Conservation (phyloP, 2,797 vertebrate species). For the Toxotes lorentzi region DNA sequence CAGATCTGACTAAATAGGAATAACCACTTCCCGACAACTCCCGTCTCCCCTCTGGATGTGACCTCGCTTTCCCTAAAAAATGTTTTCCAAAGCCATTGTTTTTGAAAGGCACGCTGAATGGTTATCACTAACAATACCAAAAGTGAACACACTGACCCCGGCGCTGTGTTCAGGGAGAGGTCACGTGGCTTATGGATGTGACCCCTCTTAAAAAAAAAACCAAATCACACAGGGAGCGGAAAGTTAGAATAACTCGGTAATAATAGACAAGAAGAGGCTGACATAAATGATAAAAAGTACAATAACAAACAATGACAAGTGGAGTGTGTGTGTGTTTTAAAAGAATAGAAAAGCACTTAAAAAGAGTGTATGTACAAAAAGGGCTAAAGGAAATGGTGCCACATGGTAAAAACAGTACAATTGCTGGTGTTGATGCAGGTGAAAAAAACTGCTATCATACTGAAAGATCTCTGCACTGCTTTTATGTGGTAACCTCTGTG, state of each 20-base stretch:
- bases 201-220: slow-evolving; percentile 35
- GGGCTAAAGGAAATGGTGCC: background rate
- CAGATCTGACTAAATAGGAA: slow-evolving; percentile 30
- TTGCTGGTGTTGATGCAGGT: background rate
- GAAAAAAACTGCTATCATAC: background rate
- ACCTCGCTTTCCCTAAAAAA: slow-evolving; percentile 46
- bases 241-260: slow-evolving; percentile 28
- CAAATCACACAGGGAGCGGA: slow-evolving; percentile 21
- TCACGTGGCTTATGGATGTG: slow-evolving; percentile 47
- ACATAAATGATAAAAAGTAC: slow-evolving; percentile 33
- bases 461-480: slow-evolving; percentile 1
- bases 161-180: slow-evolving; percentile 5
- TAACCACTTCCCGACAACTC: slow-evolving; percentile 53
- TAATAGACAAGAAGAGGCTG: slow-evolving; percentile 23
- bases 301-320: slow-evolving; percentile 28
- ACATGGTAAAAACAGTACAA: background rate
- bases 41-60: slow-evolving; percentile 36
- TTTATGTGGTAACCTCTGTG: background rate
- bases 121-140: slow-evolving; percentile 47
- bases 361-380: background rate
- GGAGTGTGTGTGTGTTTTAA: background rate
- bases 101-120: slow-evolving; percentile 33
- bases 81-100: slow-evolving; percentile 58
- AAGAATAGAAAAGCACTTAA: slow-evolving; percentile 22
- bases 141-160: slow-evolving; percentile 30